Evolutionary conservation across 1,140 invertebrate genomes (phyloP).

Genomic region (Littorina saxatilis): DNA sequence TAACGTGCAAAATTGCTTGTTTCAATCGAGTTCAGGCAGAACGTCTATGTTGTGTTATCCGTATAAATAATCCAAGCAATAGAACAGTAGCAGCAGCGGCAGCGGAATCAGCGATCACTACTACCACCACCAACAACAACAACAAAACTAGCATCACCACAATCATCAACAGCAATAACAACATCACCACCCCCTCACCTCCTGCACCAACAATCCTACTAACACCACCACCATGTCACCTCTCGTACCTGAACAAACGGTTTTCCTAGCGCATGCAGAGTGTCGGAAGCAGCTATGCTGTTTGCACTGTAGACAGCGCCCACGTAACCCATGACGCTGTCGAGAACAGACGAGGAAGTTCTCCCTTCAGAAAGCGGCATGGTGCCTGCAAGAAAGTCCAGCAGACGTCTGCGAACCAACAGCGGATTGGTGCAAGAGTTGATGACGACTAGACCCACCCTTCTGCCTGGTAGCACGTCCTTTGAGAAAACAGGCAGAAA

Average conservation of each 20-base stretch:
- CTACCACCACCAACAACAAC: too few species aligned
- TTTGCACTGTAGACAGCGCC: constrained; percentile 23
- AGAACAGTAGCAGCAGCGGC: too few species aligned
- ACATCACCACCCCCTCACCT: neutral
- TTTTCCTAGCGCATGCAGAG: neutral
- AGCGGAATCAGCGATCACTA: too few species aligned
- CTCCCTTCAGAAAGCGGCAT: constrained; percentile 70
- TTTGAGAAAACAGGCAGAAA: neutral
- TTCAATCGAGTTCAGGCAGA: too few species aligned
- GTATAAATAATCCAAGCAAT: too few species aligned
- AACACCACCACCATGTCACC: too few species aligned
- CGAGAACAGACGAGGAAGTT: constrained; percentile 80
- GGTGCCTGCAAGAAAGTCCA: neutral
- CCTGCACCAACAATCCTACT: neutral
- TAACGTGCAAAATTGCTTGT: too few species aligned
- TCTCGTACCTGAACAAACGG: constrained; percentile 7
- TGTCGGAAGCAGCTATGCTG: constrained; percentile 34
- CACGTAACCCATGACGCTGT: constrained; percentile 43
- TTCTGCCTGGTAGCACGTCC: neutral
- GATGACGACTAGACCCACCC: constrained; percentile 15
- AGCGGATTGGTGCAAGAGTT: constrained; percentile 1
- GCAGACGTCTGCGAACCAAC: neutral
- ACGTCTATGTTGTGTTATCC: too few species aligned
- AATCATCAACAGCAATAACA: neutral
- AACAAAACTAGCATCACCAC: too few species aligned